Conservation (phyloP, 2,888 invertebrate species). For the Melikaiella ostensackeni region DNA sequence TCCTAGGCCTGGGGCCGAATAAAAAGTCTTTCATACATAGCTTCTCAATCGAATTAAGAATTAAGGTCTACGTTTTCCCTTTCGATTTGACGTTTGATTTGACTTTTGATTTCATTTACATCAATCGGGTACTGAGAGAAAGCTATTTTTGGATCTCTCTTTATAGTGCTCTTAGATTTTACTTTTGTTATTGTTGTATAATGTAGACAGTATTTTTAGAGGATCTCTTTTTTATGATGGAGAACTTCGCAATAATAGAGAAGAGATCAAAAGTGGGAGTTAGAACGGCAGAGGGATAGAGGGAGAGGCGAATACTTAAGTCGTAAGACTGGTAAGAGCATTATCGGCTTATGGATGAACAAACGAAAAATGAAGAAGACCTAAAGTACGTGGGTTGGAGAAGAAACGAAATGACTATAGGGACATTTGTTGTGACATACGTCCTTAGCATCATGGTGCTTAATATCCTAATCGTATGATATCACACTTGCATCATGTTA, state of each 20-base stretch:
- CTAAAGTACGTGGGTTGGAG: constrained; percentile 19
- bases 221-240: neutral
- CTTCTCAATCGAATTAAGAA: neutral
- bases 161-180: neutral
- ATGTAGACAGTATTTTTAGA: neutral
- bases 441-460: constrained; percentile 12
- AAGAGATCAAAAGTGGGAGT: neutral
- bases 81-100: neutral
- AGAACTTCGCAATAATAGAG: neutral
- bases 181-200: constrained; percentile 6
- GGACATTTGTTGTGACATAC: constrained; percentile 30
- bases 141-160: neutral
- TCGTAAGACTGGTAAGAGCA: constrained; percentile 62
- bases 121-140: neutral
- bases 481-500: constrained; percentile 27
- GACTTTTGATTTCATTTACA: neutral
- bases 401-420: neutral
- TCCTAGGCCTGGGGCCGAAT: too few species aligned
- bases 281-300: neutral
- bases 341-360: constrained; percentile 54
- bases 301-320: constrained; percentile 55
- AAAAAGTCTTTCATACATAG: too few species aligned
- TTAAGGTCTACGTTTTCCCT: neutral
- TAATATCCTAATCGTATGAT: constrained; percentile 30
- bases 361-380: constrained; percentile 29